phyloP scores from a whole-genome alignment of 1,140 invertebrate species.

The Drosophila kepulauana region DNA sequence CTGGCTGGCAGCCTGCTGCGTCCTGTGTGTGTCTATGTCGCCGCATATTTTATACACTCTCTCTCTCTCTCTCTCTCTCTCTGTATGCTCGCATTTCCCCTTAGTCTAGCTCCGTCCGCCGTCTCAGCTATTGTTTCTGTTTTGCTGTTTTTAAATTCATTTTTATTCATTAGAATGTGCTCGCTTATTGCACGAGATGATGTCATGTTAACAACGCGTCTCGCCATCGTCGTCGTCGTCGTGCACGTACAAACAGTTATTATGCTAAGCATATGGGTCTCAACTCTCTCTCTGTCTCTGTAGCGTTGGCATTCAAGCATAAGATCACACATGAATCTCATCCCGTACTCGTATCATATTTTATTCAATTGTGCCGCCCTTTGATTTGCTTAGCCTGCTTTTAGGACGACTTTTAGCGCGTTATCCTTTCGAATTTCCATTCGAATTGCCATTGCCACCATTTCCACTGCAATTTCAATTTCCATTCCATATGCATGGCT shows the following conservation, averaged over 20 bases:
- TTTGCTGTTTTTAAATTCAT: slow-evolving; percentile 66
- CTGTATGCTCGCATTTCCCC: not conserved
- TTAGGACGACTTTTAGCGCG: not conserved
- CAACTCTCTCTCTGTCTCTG: not conserved
- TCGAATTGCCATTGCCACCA: not conserved
- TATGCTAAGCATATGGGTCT: slow-evolving; percentile 53
- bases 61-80: not conserved
- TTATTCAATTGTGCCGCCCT: slow-evolving; percentile 50
- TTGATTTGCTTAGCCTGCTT: slow-evolving; percentile 28
- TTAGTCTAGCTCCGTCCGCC: not conserved
- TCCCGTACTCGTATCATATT: slow-evolving; percentile 38
- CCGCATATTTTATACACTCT: slow-evolving; percentile 59
- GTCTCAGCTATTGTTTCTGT: slow-evolving; percentile 13
- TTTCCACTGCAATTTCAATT: slow-evolving; percentile 21
- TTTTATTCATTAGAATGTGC: slow-evolving; percentile 70
- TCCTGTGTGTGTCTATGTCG: slow-evolving; percentile 29
- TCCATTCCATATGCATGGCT: slow-evolving; percentile 34
- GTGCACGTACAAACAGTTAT: slow-evolving; percentile 49
- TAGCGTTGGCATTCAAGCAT: not conserved
- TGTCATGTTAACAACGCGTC: slow-evolving; percentile 64
- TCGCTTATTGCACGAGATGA: slow-evolving; percentile 58
- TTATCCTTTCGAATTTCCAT: slow-evolving; percentile 11
- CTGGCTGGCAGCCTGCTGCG: slow-evolving; percentile 77
- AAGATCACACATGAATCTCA: slow-evolving; percentile 37
- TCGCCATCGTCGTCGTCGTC: not conserved